Evolutionary conservation across 2,888 invertebrate species (phyloP), one percentile per base, ranked within the genome.

Genomic region (Brenthis hecate): DNA sequence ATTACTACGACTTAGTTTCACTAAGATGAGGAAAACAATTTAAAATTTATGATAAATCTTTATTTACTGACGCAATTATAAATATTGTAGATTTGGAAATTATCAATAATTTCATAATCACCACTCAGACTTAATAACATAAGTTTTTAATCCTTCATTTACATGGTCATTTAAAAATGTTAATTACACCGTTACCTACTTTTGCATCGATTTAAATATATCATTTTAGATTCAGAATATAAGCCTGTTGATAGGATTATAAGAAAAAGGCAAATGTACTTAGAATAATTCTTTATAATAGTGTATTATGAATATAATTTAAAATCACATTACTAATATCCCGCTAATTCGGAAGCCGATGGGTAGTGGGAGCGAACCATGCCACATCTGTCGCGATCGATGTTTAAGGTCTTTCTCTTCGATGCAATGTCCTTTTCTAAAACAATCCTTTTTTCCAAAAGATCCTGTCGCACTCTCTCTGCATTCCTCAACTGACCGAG

Each of bases 361-460:
- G 96, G 96, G 83, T 95, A 96, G 77, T 95, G 95, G 0, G 95
- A 94, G 14, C 96, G 91, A 13, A 96, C 89, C 81, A 94, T 92
- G 60, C 94, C 94, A 74, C 95, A 95, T 69, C 96, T 91, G 61
- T 95, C 94, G 75, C 94, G 92, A 77, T 96, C 96, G 72, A 96
- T 95, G 77, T 94, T 95, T 70, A 96, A 84, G 8, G 95, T 94
- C 85, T 96, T 96, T 74, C 94, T 93, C 81, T 96, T 96, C 11
- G 95, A 93, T 73, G 95, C 94, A 73, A 96, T 95, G 75, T 95
- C 96, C 61, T 91, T 92, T 83, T 96, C 96, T 71, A 96, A 81
- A 43, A 90, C 87, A 60, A 91, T 93, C 73, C 96, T 93, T 47
- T 94, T 94, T 67, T 91, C 90, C 68, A 94, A 85, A 62, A 96